Evolutionary conservation across 2,113 vertebrate genomes (phyloP).

Genomic region (Falco punctatus): DNA sequence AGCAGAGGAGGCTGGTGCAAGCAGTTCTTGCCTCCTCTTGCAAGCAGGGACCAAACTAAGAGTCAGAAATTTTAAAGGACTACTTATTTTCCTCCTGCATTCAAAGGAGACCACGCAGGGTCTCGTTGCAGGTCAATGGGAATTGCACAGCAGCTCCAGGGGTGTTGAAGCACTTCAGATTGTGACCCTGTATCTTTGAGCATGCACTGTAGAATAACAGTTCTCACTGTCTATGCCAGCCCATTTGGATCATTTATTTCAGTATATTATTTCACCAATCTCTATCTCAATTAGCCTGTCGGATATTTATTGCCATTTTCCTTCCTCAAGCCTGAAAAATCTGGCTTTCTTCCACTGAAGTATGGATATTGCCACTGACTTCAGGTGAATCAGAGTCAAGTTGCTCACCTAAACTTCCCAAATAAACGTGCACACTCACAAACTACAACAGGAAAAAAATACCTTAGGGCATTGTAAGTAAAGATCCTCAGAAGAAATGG

Average conservation of each 20-base stretch:
- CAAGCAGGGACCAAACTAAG: not conserved
- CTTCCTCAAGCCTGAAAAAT: not conserved
- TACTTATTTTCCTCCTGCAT: not conserved
- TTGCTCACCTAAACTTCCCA: not conserved
- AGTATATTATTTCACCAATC: not conserved
- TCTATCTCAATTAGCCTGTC: not conserved
- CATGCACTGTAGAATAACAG: not conserved
- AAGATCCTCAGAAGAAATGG: not conserved
- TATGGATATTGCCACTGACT: not conserved
- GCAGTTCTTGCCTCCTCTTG: not conserved
- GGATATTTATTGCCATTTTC: not conserved
- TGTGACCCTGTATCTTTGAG: not conserved
- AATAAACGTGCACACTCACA: not conserved
- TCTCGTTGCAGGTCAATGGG: not conserved
- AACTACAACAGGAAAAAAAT: not conserved
- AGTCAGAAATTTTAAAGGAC: not conserved
- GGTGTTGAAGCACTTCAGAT: not conserved
- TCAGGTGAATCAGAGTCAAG: not conserved
- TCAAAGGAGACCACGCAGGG: not conserved
- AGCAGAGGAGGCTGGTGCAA: not conserved
- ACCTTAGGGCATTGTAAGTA: not conserved
- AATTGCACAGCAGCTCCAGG: not conserved
- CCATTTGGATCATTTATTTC: not conserved
- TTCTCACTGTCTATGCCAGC: not conserved
- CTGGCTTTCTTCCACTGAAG: not conserved